Percentiles rank a stretch among this genome's conserved stretches.
phyloP scores from a whole-genome alignment of 2,113 vertebrate species.

The Pomatostomus ruficeps region DNA sequence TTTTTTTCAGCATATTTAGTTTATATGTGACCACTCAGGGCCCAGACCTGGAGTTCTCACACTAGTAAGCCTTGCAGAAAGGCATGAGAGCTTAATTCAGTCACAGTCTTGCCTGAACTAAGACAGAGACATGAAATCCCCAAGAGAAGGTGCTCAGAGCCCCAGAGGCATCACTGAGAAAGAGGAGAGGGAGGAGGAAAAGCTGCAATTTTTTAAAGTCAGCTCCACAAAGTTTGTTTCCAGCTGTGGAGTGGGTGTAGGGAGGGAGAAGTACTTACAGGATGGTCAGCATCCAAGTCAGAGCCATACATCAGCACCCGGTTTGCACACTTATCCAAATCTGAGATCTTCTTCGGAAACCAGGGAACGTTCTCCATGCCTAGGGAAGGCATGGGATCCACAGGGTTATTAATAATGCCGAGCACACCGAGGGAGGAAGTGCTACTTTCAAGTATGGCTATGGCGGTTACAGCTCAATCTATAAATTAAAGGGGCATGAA shows the following conservation, averaged over 20 bases:
- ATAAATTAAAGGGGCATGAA: conserved; percentile 32
- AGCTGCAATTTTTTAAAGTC: not conserved
- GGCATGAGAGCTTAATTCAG: not conserved
- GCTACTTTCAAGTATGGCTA: not conserved
- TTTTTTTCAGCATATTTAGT: not conserved
- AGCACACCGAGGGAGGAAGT: not conserved
- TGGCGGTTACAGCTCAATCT: not conserved
- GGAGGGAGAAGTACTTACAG: conserved; percentile 66
- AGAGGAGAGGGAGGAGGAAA: not conserved
- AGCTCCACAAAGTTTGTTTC: not conserved
- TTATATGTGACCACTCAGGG: not conserved
- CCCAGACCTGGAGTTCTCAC: not conserved
- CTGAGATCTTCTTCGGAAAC: conserved; percentile 96
- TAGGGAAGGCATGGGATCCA: conserved; percentile 60
- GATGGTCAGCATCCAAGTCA: conserved; percentile 92
- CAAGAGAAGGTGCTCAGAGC: not conserved
- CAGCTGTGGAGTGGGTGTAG: not conserved
- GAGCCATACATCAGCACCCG: conserved; percentile 96
- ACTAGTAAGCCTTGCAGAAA: not conserved
- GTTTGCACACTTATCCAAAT: conserved; percentile 94
- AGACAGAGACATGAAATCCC: not conserved
- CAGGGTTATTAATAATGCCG: not conserved
- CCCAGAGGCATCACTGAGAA: fast-evolving
- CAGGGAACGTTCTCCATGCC: conserved; percentile 86
- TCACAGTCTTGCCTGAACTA: not conserved